Evolutionary conservation across 2,888 invertebrate genomes (phyloP).

Genomic region (Heliconius ismenius): DNA sequence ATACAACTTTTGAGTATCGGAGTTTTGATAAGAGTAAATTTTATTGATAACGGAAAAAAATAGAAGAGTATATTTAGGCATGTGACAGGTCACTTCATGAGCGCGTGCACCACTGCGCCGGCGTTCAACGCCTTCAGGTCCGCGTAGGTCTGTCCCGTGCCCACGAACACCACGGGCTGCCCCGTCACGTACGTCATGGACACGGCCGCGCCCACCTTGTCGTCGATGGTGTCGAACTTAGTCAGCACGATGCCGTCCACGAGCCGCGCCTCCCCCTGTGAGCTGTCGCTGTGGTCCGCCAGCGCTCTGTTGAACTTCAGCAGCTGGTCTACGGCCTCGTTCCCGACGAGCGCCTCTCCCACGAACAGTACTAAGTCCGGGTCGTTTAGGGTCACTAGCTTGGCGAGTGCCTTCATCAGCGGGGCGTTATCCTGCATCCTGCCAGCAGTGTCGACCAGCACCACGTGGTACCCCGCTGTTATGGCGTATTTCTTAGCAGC

Average conservation of each 20-base stretch:
- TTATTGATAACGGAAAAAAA: no score
- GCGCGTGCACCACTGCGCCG: conserved; percentile 96
- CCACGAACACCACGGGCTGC: conserved; percentile 99
- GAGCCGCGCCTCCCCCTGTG: conserved; percentile 87
- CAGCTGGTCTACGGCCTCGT: conserved; percentile 99
- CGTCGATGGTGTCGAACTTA: conserved; percentile 99
- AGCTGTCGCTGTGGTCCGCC: conserved; percentile 96
- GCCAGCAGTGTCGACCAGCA: conserved; percentile 99
- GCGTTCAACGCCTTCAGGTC: conserved; percentile 98
- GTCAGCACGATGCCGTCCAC: conserved; percentile 99
- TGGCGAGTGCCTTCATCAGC: conserved; percentile 97
- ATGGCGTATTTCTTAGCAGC: conserved; percentile 92
- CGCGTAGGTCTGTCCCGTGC: conserved; percentile 99
- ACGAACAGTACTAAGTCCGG: conserved; percentile 99
- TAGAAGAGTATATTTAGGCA: no score
- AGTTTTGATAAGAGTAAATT: not conserved
- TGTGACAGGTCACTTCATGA: conserved; percentile 89
- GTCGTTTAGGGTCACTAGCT: conserved; percentile 97
- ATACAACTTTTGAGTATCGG: not conserved
- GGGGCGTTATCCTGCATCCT: conserved; percentile 99
- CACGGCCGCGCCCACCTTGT: conserved; percentile 99
- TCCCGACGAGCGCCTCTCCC: conserved; percentile 99
- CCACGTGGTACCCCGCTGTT: conserved; percentile 92
- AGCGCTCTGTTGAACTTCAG: conserved; percentile 99
- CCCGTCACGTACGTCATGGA: conserved; percentile 99